Conservation (phyloP, 2,797 vertebrate genomes). For the Perdix hodgsoniae region DNA sequence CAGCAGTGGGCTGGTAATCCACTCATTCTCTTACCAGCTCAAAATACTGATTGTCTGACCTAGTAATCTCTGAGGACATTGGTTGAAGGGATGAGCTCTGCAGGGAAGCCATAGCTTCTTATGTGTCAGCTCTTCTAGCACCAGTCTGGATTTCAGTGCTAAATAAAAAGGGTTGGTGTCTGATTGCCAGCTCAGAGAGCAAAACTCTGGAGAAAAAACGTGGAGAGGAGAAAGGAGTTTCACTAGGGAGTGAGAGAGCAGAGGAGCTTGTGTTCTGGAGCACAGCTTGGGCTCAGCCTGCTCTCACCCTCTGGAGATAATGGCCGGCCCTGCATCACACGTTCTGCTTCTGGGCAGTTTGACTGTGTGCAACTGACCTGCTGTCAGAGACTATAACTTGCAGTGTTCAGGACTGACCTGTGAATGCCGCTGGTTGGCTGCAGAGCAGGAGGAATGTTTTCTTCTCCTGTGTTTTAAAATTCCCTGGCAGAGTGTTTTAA, state of each 20-base stretch:
- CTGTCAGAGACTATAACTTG: neutral
- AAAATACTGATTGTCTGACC: constrained; percentile 23
- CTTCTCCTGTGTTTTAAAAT: constrained; percentile 43
- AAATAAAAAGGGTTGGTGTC: neutral
- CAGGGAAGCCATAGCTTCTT: constrained; percentile 4
- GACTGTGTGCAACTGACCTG: neutral
- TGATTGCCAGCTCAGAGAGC: neutral
- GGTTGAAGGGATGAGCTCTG: constrained; percentile 20
- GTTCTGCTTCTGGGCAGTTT: neutral
- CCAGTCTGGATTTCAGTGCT: constrained; percentile 12
- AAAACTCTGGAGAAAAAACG: accelerated
- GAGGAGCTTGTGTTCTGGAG: neutral
- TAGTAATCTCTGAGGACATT: constrained; percentile 11
- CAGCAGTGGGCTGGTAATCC: neutral
- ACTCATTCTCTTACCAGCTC: constrained; percentile 33
- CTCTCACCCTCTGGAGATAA: neutral
- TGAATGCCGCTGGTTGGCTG: constrained; percentile 40
- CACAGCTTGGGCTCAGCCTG: neutral
- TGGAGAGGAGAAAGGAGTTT: neutral
- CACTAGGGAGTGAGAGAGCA: neutral
- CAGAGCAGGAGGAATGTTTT: constrained; percentile 9
- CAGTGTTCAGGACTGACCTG: constrained; percentile 1
- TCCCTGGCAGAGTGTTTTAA: constrained; percentile 46
- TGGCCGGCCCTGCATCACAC: neutral
- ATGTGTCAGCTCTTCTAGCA: neutral